phyloP scores from a whole-genome alignment of 2,113 vertebrate species.

The Myotis lucifugus region DNA sequence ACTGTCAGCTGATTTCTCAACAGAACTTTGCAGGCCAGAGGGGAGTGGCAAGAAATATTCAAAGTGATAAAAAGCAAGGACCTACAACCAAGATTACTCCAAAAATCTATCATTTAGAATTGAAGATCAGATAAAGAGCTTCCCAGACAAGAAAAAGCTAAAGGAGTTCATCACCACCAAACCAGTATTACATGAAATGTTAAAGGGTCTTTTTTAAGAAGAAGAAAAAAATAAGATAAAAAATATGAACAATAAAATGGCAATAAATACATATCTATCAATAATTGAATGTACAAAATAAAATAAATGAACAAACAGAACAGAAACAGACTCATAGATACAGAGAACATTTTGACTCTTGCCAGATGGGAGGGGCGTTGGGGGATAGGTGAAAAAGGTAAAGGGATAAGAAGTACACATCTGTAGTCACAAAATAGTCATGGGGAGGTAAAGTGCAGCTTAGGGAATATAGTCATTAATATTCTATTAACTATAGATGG shows the following conservation, averaged over 20 bases:
- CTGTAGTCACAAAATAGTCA: neutral
- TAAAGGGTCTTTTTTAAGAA: neutral
- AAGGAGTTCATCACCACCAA: neutral
- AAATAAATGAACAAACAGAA: neutral
- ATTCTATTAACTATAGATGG: neutral
- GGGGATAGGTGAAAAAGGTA: neutral
- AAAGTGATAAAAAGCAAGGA: neutral
- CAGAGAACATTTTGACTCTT: neutral
- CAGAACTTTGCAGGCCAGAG: neutral
- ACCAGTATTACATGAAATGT: neutral
- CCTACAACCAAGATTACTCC: neutral
- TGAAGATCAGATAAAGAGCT: neutral
- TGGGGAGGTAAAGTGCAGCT: neutral
- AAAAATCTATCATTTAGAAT: too few relatives aligned
- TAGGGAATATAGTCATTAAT: neutral
- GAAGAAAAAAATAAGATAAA: too few relatives aligned
- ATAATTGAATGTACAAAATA: neutral
- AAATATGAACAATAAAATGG: neutral
- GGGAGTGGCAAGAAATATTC: neutral
- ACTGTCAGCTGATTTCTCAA: neutral
- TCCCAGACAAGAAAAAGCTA: neutral
- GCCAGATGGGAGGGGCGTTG: neutral
- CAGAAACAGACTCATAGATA: neutral
- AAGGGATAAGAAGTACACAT: neutral
- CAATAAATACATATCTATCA: neutral